Base-by-base conservation (phyloP, 2,113 vertebrate species). In the Heterochromis multidens region DNA sequence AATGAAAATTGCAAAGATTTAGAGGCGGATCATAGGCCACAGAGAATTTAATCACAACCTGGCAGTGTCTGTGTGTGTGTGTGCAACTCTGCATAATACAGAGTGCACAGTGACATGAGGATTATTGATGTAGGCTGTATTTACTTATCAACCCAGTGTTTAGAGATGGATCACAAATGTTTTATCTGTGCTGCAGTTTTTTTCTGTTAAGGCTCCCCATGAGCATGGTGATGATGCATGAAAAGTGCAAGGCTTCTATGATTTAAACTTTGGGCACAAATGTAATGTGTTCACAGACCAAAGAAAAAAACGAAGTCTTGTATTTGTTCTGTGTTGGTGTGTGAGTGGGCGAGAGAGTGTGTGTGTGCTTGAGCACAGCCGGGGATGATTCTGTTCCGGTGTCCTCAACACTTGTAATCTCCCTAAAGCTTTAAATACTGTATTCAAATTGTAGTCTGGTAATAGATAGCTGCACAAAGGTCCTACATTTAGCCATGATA, bases 1-100 rank as follows among this genome's bases (percentile, higher is more conserved):
- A 98, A 99, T 98, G 97, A 98, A 98, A 97, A 98, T 97, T 96
- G 97, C 97, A 96, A 97, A 97, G 97, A 97, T 97, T 97, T 97
- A 97, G 95, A 95, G 95, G 94, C 84, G 96, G 96, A 97, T 97
- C 95, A 95, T 96, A 95, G 95, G 95, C 95, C 94, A 90, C 93
- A 93, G 95, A 96, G 96, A 97, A 97, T 97, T 96, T 97, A 97
- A 98, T 98, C 97, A 97, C 94, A 96, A 96, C 96, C 94, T 95
- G 92, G 91, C 91, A 90, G 89, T 91, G 93, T 91, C 91, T 94
- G 89, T 93, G 89, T 87, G 93, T 93, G 94, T 87, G 49, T 79
- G 70, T 83, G 81, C 77, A 80, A 31, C 86, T 92, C 86, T 93
- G 89, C 90, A 95, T 95, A 94, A 96, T 94, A 92, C 95, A 95